Percentiles rank a stretch among this genome's conserved stretches.
These are phyloP conservation scores for Drosophila nr. fundita DNA, from an alignment of 2,888 invertebrate species.

Conservation along the genomic window DNA sequence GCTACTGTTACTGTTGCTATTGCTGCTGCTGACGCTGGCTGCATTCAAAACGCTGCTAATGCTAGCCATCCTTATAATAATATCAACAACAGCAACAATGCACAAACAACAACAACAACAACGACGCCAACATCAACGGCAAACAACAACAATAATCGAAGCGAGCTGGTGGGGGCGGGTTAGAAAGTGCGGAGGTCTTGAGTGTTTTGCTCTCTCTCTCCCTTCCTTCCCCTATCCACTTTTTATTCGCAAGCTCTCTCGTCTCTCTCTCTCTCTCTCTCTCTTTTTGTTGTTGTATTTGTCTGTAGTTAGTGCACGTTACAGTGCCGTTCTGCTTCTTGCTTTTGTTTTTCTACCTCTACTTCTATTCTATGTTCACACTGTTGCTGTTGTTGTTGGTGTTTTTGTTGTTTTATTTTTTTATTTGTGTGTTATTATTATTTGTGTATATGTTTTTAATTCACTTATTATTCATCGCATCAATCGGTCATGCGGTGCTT, in stretches of 20 bases:
- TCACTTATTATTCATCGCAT: conserved; percentile 49
- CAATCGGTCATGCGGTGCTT: conserved; percentile 59
- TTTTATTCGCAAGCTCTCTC: not conserved
- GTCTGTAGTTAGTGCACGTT: conserved; percentile 32
- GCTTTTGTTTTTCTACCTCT: conserved; percentile 26
- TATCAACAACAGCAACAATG: conserved; percentile 28
- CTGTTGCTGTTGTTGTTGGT: conserved; percentile 31
- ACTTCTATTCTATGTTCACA: conserved; percentile 45
- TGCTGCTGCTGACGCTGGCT: conserved; percentile 52
- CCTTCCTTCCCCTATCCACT: not conserved
- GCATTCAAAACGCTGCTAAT: conserved; percentile 40
- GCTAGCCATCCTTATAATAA: conserved; percentile 57
- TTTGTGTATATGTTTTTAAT: conserved; percentile 19
- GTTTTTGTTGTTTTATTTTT: conserved; percentile 19
- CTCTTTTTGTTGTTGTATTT: conserved; percentile 3
- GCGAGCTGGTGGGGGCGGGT: not conserved
- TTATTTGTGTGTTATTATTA: conserved; percentile 14
- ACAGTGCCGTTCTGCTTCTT: conserved; percentile 20
- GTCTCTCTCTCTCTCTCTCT: conserved; percentile 6
- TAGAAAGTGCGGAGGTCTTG: not conserved
- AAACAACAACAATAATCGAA: conserved; percentile 33
- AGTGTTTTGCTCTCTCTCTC: conserved; percentile 9
- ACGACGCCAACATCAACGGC: conserved; percentile 2
- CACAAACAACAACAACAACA: conserved; percentile 20
- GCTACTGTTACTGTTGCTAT: conserved; percentile 40